Evolutionary conservation across 2,797 vertebrate genomes (phyloP), one percentile per base, ranked within the genome.

Genomic region (Oryzias sinensis): DNA sequence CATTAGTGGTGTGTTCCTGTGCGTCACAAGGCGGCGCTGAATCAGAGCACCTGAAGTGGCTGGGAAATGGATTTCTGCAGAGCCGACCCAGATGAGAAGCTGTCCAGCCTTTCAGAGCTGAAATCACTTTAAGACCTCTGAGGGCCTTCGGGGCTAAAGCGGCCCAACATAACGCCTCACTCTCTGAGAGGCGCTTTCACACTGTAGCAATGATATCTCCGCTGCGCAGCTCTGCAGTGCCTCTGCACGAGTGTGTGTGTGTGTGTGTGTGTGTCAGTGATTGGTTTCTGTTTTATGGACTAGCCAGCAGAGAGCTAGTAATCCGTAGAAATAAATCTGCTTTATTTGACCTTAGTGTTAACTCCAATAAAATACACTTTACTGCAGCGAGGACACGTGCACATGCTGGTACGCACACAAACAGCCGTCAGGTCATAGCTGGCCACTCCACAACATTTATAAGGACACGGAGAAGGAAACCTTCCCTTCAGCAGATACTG

Each of bases 281-380:
- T 88, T 89, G 87, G 82, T 88, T 90, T 89, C 88, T 90, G 81
- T 89, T 90, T 91, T 90, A 90, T 91, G 86, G 88, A 85, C 84
- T 82, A 82, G 79, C 84, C 77, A 87, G 85, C 85, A 87, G 87
- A 88, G 82, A 69, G 76, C 83, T 85, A 81, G 74, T 88, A 90
- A 87, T 82, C 91, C 81, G 72, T 86, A 78, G 76, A 88, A 72
- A 79, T 90, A 89, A 91, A 89, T 84, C 85, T 77, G 79, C 84
- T 92, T 90, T 90, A 83, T 87, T 90, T 88, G 85, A 83, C 74
- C 74, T 80, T 70, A 85, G 87, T 85, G 81, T 88, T 87, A 93
- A 88, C 81, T 85, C 82, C 89, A 81, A 83, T 92, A 91, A 93
- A 90, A 78, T 76, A 75, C 67, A 65, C 87, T 94, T 93, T 92